These are phyloP conservation scores for Hippopotamyrus pictus DNA, from an alignment of 2,797 vertebrate species.

Conservation along the genomic window DNA sequence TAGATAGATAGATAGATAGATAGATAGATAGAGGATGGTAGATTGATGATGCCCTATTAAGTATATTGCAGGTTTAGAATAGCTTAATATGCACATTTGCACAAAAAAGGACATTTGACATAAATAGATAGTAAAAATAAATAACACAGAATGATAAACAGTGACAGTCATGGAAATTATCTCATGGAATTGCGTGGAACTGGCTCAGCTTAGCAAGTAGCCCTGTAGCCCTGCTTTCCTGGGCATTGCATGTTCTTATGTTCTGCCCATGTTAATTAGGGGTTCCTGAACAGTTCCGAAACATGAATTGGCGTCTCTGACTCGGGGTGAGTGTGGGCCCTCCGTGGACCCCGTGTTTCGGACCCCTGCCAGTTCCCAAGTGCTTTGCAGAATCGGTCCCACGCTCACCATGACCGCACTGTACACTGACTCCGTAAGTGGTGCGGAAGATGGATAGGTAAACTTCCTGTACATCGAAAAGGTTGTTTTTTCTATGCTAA, in stretches of 20 bases:
- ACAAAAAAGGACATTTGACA: neutral
- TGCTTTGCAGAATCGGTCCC: too few relatives aligned
- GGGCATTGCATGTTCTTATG: neutral
- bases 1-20: neutral
- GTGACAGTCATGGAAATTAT: neutral
- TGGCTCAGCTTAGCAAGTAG: neutral
- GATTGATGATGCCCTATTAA: neutral
- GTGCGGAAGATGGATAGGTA: neutral
- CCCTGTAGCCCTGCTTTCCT: neutral
- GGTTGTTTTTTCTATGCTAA: neutral
- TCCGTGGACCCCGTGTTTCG: neutral
- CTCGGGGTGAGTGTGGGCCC: neutral
- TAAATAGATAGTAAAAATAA: neutral
- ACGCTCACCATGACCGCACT: neutral
- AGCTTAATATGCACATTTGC: neutral
- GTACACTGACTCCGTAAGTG: neutral
- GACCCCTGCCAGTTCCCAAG: neutral
- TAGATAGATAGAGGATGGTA: neutral
- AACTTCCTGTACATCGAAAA: neutral
- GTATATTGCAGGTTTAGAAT: neutral
- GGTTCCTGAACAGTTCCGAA: neutral
- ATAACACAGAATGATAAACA: neutral
- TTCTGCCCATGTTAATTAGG: neutral
- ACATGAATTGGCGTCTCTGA: neutral
- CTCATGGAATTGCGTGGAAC: neutral